These are phyloP conservation scores for Phoxinus phoxinus DNA, from an alignment of 2,113 vertebrate species.

Conservation along the genomic window DNA sequence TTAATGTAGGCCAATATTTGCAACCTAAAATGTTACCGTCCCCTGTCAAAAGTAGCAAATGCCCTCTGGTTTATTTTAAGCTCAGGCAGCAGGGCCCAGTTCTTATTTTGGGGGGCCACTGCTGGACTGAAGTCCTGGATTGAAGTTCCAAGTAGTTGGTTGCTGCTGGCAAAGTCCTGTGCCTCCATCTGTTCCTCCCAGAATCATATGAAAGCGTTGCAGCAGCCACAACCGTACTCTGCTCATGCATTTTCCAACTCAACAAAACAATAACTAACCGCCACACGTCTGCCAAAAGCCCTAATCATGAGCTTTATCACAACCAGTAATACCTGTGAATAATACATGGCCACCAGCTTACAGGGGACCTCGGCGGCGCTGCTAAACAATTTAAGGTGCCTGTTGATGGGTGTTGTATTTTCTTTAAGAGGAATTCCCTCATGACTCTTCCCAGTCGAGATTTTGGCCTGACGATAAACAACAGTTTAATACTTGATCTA, in stretches of 20 bases:
- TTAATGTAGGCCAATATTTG: slow-evolving; percentile 40
- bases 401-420: slow-evolving; percentile 84
- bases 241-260: slow-evolving; percentile 75
- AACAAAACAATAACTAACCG: slow-evolving; percentile 83
- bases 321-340: slow-evolving; percentile 92
- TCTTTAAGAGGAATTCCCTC: slow-evolving; percentile 82
- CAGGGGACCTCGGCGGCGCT: slow-evolving; percentile 74
- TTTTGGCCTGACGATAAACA: slow-evolving; percentile 98
- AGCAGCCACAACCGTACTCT: slow-evolving; percentile 47
- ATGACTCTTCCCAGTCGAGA: slow-evolving; percentile 85
- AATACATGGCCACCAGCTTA: slow-evolving; percentile 87
- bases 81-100: slow-evolving; percentile 49
- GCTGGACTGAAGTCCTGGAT: slow-evolving; percentile 34
- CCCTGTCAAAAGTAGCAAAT: slow-evolving; percentile 25
- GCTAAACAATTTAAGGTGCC: slow-evolving; percentile 87
- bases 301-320: slow-evolving; percentile 89
- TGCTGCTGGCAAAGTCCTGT: slow-evolving; percentile 54
- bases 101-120: slow-evolving; percentile 40
- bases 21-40: neutral
- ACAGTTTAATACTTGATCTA: slow-evolving; percentile 99
- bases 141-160: slow-evolving; percentile 59
- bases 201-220: slow-evolving; percentile 28
- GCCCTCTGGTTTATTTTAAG: slow-evolving; percentile 55
- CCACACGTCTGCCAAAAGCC: slow-evolving; percentile 84
- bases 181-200: slow-evolving; percentile 55